Evolutionary conservation across 2,888 invertebrate genomes (phyloP).

Genomic region (Cremastobaeus sp.): DNA sequence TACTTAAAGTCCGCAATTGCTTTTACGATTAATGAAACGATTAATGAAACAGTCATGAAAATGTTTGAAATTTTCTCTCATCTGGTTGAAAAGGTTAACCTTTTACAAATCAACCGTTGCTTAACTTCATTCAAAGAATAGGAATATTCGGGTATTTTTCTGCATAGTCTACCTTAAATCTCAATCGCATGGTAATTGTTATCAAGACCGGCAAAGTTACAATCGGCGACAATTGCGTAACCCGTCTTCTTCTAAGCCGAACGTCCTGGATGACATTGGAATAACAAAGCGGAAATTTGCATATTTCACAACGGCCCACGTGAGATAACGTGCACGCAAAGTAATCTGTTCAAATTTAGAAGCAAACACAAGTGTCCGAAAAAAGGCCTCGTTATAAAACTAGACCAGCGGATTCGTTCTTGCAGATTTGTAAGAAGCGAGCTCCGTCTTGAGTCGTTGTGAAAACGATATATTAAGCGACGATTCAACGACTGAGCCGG

Average conservation of each 20-base stretch:
- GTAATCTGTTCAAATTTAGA: slow-evolving; percentile 46
- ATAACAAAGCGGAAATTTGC: slow-evolving; percentile 39
- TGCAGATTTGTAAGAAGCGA: background rate
- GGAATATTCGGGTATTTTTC: too few species aligned
- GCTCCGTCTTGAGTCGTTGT: background rate
- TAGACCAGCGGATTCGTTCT: slow-evolving; percentile 1
- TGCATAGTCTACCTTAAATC: too few species aligned
- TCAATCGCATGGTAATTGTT: too few species aligned
- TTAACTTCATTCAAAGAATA: too few species aligned
- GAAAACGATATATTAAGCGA: too few species aligned
- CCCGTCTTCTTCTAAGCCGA: slow-evolving; percentile 12
- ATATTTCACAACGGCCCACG: slow-evolving; percentile 38
- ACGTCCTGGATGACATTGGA: slow-evolving; percentile 39
- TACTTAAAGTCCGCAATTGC: too few species aligned
- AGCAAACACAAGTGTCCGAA: slow-evolving; percentile 25
- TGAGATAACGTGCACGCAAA: slow-evolving; percentile 9
- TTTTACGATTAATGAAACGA: too few species aligned
- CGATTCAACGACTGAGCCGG: background rate
- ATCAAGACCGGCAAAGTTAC: too few species aligned
- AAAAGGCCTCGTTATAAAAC: slow-evolving; percentile 13
- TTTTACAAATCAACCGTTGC: too few species aligned
- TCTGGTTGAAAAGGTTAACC: too few species aligned
- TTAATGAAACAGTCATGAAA: too few species aligned
- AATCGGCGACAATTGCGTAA: background rate
- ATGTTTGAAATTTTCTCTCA: too few species aligned